Evolutionary conservation across 2,113 vertebrate genomes (phyloP), one percentile per base, ranked within the genome.

Genomic region (Sturnira hondurensis): DNA sequence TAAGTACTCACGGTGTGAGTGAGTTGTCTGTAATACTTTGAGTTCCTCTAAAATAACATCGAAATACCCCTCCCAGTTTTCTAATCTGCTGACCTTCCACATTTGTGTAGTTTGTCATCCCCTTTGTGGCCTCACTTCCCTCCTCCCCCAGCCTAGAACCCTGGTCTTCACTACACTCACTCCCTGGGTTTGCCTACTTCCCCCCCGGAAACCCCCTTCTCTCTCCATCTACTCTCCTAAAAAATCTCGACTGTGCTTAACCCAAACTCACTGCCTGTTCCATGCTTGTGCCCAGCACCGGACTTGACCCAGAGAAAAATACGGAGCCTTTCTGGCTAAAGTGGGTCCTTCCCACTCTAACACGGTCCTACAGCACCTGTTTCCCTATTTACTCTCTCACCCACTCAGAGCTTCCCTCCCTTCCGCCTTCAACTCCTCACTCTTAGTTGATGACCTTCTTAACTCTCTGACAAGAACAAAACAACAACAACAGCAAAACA

Each of bases 11-110:
- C 16, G 41, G 24, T 52, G 26, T 41, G 24, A 91, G 7, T 47
- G 10, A 52, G 86, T 73, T 82, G 63, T 33, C 24, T 70, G 2
- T 24, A 43, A n/a, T 26, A 67, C 90, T 80, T 56, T 47, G 45
- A 92, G 50, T 96, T 95, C 70, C 65, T 71, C 90, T 67, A 38
- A 86, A 90, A 52, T 68, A n/a, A 54, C 7, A 67, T 83, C 80
- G 76, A 89, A 78, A 84, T 4, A 7, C 71, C 12, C 68, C 71
- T 80, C 90, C 38, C 36, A 74, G 74, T 89, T 97, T 94, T 67
- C 71, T 38, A 78, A 94, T 45, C 43, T 71, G 20, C 12, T 77
- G 88, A 50, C 71, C 56, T 22, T 31, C 83, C 36, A 63, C 31
- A 56, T 74, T n/a, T 74, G 36, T 10, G 19, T 36, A 11, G 65